Percentiles rank a stretch among this genome's conserved stretches.
These are phyloP conservation scores for Falcaria lacertinaria DNA, from an alignment of 2,888 invertebrate genomes.

Conservation along the genomic window DNA sequence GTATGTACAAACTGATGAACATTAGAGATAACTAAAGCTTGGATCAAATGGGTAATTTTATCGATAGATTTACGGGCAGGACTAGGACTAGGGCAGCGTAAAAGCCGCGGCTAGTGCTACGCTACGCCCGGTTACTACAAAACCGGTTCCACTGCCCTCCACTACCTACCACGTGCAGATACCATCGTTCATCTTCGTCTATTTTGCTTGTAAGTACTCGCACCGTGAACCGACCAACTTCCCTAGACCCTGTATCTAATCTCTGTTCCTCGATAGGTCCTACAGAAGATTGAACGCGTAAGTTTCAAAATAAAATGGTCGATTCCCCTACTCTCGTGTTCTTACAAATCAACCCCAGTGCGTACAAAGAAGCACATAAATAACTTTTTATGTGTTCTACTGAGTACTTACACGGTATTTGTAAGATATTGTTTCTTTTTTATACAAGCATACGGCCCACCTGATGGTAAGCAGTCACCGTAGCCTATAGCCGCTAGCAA, in stretches of 20 bases:
- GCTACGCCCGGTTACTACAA: constrained; percentile 57
- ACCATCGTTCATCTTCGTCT: constrained; percentile 69
- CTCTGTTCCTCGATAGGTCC: constrained; percentile 14
- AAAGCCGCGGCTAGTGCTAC: constrained; percentile 48
- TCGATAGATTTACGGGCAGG: constrained; percentile 40
- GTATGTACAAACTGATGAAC: no score
- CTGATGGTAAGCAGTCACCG: no score
- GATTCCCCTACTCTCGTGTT: constrained; percentile 30
- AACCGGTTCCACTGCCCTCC: constrained; percentile 61
- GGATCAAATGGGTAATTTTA: background rate
- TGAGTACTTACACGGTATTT: constrained; percentile 24
- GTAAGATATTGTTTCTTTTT: constrained; percentile 17
- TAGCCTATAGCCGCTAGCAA: no score
- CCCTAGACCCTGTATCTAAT: constrained; percentile 23
- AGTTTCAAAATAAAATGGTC: constrained; percentile 23
- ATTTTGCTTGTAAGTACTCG: constrained; percentile 41
- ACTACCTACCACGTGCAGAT: constrained; percentile 59
- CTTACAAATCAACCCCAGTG: constrained; percentile 32
- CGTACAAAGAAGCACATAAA: constrained; percentile 51
- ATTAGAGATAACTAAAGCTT: no score
- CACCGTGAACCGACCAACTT: constrained; percentile 18
- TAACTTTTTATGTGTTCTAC: constrained; percentile 49
- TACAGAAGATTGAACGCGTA: constrained; percentile 9
- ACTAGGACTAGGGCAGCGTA: constrained; percentile 33
- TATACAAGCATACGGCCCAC: no score